A percentile compares a stretch with the other conserved stretches of the same genome.
phyloP scores from a whole-genome alignment of 2,797 vertebrate species.

The Apogon talboti region DNA sequence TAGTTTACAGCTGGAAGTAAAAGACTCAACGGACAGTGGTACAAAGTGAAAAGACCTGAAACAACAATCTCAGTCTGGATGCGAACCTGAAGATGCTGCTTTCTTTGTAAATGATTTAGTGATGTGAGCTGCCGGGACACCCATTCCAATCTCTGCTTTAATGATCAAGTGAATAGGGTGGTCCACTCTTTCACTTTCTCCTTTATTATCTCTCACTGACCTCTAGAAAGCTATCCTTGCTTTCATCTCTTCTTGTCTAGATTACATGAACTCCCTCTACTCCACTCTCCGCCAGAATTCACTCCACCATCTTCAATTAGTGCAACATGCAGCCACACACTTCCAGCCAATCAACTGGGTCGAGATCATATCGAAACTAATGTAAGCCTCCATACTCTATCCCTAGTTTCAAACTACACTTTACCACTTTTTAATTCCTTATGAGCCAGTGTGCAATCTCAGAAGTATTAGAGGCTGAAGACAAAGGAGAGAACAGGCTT shows the following conservation, averaged over 20 bases:
- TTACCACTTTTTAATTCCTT: conserved; percentile 32
- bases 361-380: conserved; percentile 14
- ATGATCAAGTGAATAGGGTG: conserved; percentile 56
- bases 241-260: conserved; percentile 61
- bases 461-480: conserved; percentile 11
- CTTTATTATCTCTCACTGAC: conserved; percentile 60
- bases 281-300: conserved; percentile 26
- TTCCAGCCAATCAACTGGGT: conserved; percentile 18
- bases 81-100: conserved; percentile 37
- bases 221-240: conserved; percentile 47
- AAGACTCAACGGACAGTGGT: conserved; percentile 13
- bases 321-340: conserved; percentile 26
- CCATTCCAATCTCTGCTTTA: conserved; percentile 54
- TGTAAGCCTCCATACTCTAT: conserved; percentile 3
- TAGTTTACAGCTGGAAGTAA: conserved; percentile 4
- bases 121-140: conserved; percentile 40
- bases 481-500: not conserved
- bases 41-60: conserved; percentile 15
- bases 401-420: conserved; percentile 22
- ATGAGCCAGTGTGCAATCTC: conserved; percentile 23
- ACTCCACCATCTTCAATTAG: conserved; percentile 50
- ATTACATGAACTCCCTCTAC: conserved; percentile 45
- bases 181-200: conserved; percentile 33
- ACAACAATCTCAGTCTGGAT: conserved; percentile 15
- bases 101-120: conserved; percentile 43